These are phyloP conservation scores for Amniataba percoides DNA, from an alignment of 2,797 vertebrate species.

Conservation along the genomic window DNA sequence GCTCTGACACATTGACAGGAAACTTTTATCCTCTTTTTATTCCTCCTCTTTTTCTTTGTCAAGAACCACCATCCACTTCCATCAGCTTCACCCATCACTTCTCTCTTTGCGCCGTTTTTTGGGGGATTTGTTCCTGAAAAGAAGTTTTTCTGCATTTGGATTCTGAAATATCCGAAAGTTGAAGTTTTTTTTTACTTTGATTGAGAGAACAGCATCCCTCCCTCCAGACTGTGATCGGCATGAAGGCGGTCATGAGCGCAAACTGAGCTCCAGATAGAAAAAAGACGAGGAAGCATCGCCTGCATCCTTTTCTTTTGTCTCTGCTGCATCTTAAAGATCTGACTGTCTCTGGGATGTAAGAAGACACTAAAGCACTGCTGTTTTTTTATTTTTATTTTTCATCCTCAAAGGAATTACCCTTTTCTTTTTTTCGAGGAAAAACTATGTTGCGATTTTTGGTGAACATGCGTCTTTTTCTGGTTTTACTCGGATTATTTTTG, in stretches of 20 bases:
- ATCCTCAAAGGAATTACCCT: conserved; percentile 44
- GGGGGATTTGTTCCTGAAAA: conserved; percentile 36
- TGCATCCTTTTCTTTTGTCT: conserved; percentile 62
- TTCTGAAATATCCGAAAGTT: conserved; percentile 6
- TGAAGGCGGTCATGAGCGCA: conserved; percentile 30
- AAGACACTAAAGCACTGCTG: background rate
- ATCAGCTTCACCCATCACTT: background rate
- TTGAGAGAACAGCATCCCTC: conserved; percentile 15
- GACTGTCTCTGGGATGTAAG: conserved; percentile 67
- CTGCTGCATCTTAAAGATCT: conserved; percentile 22
- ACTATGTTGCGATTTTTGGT: conserved; percentile 67
- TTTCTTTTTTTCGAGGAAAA: conserved; percentile 13
- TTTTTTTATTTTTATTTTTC: background rate
- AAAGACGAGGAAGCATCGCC: conserved; percentile 40
- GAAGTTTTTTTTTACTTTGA: background rate
- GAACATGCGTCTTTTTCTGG: conserved; percentile 58
- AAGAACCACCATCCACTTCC: background rate
- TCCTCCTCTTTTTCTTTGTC: background rate
- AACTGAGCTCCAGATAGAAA: conserved; percentile 46
- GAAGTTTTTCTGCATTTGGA: conserved; percentile 28
- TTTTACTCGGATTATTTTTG: conserved; percentile 83
- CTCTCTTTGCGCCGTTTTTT: background rate
- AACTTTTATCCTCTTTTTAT: conserved; percentile 28
- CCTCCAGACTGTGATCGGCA: conserved; percentile 16
- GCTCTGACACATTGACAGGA: conserved; percentile 60